Conservation (phyloP, 2,797 vertebrate species). For the Rhodeus uyekii region DNA sequence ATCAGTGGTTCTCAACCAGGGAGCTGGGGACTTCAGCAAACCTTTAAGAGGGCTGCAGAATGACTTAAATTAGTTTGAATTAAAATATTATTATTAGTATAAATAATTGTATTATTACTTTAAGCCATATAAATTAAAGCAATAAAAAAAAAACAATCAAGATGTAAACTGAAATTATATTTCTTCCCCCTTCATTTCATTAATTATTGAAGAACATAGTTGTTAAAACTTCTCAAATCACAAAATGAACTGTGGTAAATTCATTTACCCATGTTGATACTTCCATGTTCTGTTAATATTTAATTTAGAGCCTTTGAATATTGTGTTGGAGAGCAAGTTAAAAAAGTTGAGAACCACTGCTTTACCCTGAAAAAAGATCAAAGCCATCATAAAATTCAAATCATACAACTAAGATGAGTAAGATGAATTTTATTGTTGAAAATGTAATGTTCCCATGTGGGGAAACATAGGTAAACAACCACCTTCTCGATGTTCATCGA, state of each 20-base stretch:
- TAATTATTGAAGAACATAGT: too few relatives aligned
- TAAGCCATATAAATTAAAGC: too few relatives aligned
- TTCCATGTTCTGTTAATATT: too few relatives aligned
- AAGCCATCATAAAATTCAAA: neutral
- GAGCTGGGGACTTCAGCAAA: neutral
- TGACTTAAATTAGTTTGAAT: neutral
- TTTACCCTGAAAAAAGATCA: too few relatives aligned
- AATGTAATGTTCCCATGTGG: neutral
- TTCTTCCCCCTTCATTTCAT: too few relatives aligned
- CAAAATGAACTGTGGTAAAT: too few relatives aligned
- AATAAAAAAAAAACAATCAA: too few relatives aligned
- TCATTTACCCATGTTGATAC: too few relatives aligned
- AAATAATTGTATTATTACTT: neutral
- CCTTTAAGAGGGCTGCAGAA: neutral
- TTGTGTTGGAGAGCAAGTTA: too few relatives aligned
- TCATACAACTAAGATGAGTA: neutral
- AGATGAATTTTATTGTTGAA: slow-evolving; percentile 27
- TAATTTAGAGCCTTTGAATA: neutral
- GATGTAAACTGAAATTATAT: neutral
- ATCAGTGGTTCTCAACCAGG: neutral
- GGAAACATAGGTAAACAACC: neutral
- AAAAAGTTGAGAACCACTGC: too few relatives aligned
- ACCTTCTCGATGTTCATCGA: neutral
- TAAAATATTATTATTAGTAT: neutral
- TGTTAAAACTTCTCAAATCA: too few relatives aligned